Conservation (phyloP, 2,113 vertebrate genomes). For the Illadopsis cleaveri region DNA sequence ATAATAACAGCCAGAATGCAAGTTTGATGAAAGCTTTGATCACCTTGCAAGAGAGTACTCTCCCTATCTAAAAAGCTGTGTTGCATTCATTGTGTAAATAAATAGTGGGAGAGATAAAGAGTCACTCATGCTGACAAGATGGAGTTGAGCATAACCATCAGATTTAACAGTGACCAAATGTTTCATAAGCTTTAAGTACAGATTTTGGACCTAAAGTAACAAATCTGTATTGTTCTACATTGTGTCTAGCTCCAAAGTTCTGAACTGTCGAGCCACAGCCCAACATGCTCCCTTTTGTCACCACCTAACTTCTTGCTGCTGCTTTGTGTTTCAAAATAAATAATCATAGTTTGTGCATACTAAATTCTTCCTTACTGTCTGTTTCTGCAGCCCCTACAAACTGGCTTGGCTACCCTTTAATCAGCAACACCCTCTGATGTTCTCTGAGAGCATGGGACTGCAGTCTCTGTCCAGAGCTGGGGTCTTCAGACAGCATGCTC, state of each 20-base stretch:
- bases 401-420: not conserved
- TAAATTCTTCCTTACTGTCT: not conserved
- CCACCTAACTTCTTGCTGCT: not conserved
- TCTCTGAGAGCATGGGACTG: not conserved
- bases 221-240: not conserved
- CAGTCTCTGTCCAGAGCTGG: not conserved
- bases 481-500: not conserved
- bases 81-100: not conserved
- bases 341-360: not conserved
- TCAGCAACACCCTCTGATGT: not conserved
- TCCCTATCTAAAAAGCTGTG: not conserved
- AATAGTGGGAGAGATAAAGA: not conserved
- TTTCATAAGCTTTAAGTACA: not conserved
- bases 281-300: not conserved
- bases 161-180: not conserved
- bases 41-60: not conserved
- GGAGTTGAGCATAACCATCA: not conserved
- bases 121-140: not conserved
- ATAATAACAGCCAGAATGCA: not conserved
- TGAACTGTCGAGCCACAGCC: not conserved
- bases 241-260: rapidly evolving
- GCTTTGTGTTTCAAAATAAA: not conserved
- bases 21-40: not conserved
- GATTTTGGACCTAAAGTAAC: not conserved
- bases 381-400: rapidly evolving